Base-by-base conservation (phyloP, 2,888 invertebrate genomes). In the Dysmachus trigonus region DNA sequence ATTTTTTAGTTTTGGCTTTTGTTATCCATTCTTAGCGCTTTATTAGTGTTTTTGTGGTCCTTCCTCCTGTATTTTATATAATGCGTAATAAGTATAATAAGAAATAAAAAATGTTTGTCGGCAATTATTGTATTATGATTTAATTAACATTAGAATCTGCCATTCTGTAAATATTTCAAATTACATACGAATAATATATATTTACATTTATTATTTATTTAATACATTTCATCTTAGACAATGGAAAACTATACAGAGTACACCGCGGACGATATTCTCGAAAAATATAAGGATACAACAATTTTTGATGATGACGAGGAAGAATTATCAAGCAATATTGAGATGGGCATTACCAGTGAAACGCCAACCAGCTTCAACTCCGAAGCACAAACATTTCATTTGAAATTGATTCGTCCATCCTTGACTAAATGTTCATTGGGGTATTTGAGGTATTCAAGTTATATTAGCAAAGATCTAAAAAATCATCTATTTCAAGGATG, bases 331-430 rank as follows among this genome's bases (percentile, higher is more conserved):
- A 84, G 38, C 3, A 41, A 15, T 3, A n/a, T 72, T n/a, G 47
- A 47, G 30, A n/a, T 71, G n/a, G 81, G 51, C n/a, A 62, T 90
- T 38, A 88, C 89, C n/a, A 90, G 89, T 79, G 88, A 88, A 74
- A 89, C 89, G 0, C 90, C 90, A 4, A 90, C 88, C 10, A 90
- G 89, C 87, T 90, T 90, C 53, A 89, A 90, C 87, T 88, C 89
- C 0, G 90, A 90, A 8, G 89, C 89, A 53, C 89, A 90, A 87
- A 88, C 89, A 4, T 89, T 90, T 72, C 90, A 90, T 87, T 89
- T 90, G 79, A 89, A 90, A 79, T 89, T 90, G 27, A 27, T 83
- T 71, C 71, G 71, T 5, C 71, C 38, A 35, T n/a, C 22, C 18
- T 3, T 18, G 15, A 38, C 73, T 27, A 62, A 62, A 72, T 62